Base-by-base conservation (phyloP, 2,797 vertebrate species). In the Accipiter superciliosus region DNA sequence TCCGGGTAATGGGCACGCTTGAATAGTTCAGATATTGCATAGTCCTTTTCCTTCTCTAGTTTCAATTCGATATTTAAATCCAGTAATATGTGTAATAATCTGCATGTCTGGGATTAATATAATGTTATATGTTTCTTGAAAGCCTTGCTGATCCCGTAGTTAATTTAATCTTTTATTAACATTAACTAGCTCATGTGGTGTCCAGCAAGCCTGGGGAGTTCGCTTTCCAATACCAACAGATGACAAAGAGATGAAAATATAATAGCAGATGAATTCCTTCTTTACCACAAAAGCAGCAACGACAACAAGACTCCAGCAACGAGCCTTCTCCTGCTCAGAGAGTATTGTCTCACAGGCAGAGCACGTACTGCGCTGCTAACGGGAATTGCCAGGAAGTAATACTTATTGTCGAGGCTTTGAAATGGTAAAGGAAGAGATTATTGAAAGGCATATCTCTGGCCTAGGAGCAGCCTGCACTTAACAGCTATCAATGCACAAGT, bases 101-200 rank as follows among this genome's bases (percentile, higher is more conserved):
- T 74, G 71, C 62, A 12, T 79, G 84, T 71, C 95, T 93, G 95
- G 95, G 90, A 90, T 91, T 74, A 83, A 92, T 91, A 66, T 9
- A 89, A 79, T 9, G 52, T 83, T 88, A 33, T 74, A 65, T 90
- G 87, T 91, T 96, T 78, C 95, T 91, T 91, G 90, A 88, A 91
- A 93, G 93, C 77, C 81, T 86, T 4, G 47, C 90, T 82, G 90
- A 90, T 90, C 90, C 67, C 52, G 0, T 25, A 44, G 90, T 83
- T 83, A 57, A 82, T 91, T 94, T 74, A 58, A 89, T 71, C 87
- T 89, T 94, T 93, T 91, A 93, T 91, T 83, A 79, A 53, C 63
- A 15, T 71, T 83, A 96, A 93, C 84, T 9, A 53, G 62, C 87
- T 88, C 80, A 39, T 57, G 84, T 31, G 72, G 87, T 67, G 77